These are phyloP conservation scores for Macrostomum lignano DNA, from an alignment of 1,140 invertebrate genomes.

Conservation along the genomic window DNA sequence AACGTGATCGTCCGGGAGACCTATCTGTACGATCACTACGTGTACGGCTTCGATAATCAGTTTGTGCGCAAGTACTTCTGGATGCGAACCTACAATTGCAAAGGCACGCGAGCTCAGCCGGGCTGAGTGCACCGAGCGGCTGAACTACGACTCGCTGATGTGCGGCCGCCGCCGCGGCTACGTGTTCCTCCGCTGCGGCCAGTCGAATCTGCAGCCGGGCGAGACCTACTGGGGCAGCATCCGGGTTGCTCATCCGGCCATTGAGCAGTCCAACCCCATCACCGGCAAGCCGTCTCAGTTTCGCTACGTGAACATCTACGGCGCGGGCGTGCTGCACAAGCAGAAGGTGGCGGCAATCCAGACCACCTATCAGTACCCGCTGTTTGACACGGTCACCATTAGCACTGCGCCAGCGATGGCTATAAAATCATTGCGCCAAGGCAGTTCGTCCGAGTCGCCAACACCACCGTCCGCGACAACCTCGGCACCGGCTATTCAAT, in stretches of 20 bases:
- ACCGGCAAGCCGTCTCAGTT: constrained; percentile 46
- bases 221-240: constrained; percentile 81
- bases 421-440: constrained; percentile 63
- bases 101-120: constrained; percentile 51
- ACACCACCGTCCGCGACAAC: constrained; percentile 42
- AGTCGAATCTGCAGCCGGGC: constrained; percentile 37
- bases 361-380: constrained; percentile 39
- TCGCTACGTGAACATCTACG: constrained; percentile 53
- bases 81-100: constrained; percentile 57
- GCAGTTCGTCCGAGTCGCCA: constrained; percentile 23
- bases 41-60: constrained; percentile 23
- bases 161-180: constrained; percentile 35
- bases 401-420: constrained; percentile 56
- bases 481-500: constrained; percentile 42
- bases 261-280: constrained; percentile 43
- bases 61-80: constrained; percentile 38
- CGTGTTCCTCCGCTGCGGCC: constrained; percentile 69
- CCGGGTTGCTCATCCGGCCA: constrained; percentile 54
- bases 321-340: constrained; percentile 81
- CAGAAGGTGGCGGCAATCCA: constrained; percentile 64
- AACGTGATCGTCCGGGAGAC: constrained; percentile 36
- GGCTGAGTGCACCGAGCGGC: constrained; percentile 53
- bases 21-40: constrained; percentile 18
- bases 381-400: constrained; percentile 49
- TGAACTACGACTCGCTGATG: constrained; percentile 19